Base-by-base conservation (phyloP, 37 sponge, comb jelly and placozoan species). In the Oscarella lobularis region DNA sequence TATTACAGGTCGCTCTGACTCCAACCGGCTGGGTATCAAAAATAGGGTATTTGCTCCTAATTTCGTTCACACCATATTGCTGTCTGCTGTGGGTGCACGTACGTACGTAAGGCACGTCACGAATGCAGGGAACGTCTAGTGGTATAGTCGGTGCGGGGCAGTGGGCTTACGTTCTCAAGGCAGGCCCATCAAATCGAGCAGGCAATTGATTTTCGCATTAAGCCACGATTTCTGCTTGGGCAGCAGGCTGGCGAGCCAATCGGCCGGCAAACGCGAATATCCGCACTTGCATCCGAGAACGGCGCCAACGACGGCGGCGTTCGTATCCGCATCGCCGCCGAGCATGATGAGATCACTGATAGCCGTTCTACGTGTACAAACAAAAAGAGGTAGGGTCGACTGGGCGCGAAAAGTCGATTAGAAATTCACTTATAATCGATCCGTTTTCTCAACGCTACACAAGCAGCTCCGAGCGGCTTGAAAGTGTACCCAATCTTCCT, bases 281-380 rank as follows among this genome's bases (percentile, higher is more conserved):
- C 71, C 71, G 33, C n/a, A 14, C 31, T 14, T 4, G 31, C 71
- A 68, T 31, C 71, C 71, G 29, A 68, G 71, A 5, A 68, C n/a
- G 6, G 71, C 71, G 4, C 71, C 71, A 34, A 34, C 71, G 4
- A 68, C 71, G 6, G 29, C 31, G 71, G 71, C 71, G 31, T 68
- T 68, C n/a, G 29, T 68, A 34, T 68, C 71, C n/a, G 71, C 71
- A 14, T 68, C 71, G 71, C 71, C 71, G 31, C 71, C 71, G 4
- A 5, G 29, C 71, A 68, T 68, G 71, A 14, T 34, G 29, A 68
- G 29, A 68, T 4, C 6, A 4, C n/a, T 68, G 29, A 68, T 68
- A 4, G 6, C 4, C n/a, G 71, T n/a, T 68, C 71, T 68, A 14
- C 4, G 29, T 5, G 29, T n/a, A 14, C 71, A 68, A 14, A n/a